Percentiles rank a stretch among this genome's conserved stretches.
These are phyloP conservation scores for Mesocricetus auratus DNA, from an alignment of 2,113 vertebrate genomes.

Conservation along the genomic window DNA sequence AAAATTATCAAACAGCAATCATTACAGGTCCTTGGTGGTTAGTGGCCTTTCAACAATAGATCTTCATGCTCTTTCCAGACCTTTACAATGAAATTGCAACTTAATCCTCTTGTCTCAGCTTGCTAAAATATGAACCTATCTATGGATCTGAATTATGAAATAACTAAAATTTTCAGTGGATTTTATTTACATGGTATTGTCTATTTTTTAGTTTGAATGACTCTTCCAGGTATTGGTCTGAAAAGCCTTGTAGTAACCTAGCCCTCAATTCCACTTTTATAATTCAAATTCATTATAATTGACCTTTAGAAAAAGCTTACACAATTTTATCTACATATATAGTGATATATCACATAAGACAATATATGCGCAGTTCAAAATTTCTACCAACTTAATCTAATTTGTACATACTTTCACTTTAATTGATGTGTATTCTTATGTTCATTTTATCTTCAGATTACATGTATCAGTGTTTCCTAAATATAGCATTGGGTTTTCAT, in stretches of 20 bases:
- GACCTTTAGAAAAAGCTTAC: background rate
- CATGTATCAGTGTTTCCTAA: background rate
- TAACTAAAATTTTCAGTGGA: conserved; percentile 5
- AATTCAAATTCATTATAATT: background rate
- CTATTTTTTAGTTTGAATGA: background rate
- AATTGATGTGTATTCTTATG: background rate
- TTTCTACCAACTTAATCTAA: conserved; percentile 6
- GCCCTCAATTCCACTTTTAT: background rate
- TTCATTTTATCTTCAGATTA: conserved; percentile 7
- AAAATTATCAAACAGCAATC: conserved; percentile 79
- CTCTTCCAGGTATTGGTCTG: background rate
- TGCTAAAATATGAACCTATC: conserved; percentile 37
- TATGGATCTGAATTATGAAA: background rate
- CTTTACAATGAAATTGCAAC: conserved; percentile 76
- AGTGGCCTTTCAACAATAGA: conserved; percentile 49
- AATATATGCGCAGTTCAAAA: background rate
- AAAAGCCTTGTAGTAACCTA: background rate
- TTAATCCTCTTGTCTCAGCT: conserved; percentile 69
- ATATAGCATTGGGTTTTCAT: conserved; percentile 25
- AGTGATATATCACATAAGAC: background rate
- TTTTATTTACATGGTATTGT: background rate
- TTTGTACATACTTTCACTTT: background rate
- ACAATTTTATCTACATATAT: too few species aligned
- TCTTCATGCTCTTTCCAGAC: conserved; percentile 69
- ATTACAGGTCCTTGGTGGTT: conserved; percentile 71